Evolutionary conservation across 2,113 vertebrate species (phyloP), one percentile per base, ranked within the genome.

Genomic region (Muntiacus reevesi): DNA sequence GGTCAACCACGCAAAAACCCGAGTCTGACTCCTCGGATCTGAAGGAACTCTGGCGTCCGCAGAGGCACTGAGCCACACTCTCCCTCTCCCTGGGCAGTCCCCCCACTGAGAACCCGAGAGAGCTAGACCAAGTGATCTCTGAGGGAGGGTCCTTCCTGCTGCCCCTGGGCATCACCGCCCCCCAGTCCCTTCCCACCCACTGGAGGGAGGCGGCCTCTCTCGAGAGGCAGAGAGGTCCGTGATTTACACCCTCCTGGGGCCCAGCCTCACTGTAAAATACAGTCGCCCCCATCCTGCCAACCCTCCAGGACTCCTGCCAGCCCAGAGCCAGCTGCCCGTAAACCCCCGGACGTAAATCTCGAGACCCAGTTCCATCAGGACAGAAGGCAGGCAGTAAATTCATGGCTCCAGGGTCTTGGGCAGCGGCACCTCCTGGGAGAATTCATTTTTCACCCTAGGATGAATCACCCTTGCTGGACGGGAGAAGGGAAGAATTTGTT

Each of bases 301-400:
- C 87, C 91, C 25, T 45, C 79, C 84, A 97, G 43, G 97, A 91
- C 89, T 97, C 94, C 85, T 90, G 96, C 98, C 97, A 95, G 81
- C 90, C 84, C 79, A 47, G 83, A 86, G 93, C 94, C 92, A 97
- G 96, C 97, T 90, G 97, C 94, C 50, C 60, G 74, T 79, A 76
- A 92, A 85, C 96, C 84, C 92, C 79, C 79, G 96, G 92, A 86
- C 43, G 94, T 98, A 98, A 98, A 97, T 98, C 96, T 95, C 90
- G 96, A 91, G 83, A 89, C 92, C 67, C 82, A 92, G 87, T 87
- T 94, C 85, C 25, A 13, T 92, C 82, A 54, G 74, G 96, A 91
- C 91, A 96, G 84, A 97, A 97, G 71, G 91, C 27, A 25, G 64
- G 84, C 83, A 67, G 95, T 98, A 98, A 98, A 98, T 98, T 93